Evolutionary conservation across 2,113 vertebrate species (phyloP), one percentile per base, ranked within the genome.

Genomic region (Cacatua alba): DNA sequence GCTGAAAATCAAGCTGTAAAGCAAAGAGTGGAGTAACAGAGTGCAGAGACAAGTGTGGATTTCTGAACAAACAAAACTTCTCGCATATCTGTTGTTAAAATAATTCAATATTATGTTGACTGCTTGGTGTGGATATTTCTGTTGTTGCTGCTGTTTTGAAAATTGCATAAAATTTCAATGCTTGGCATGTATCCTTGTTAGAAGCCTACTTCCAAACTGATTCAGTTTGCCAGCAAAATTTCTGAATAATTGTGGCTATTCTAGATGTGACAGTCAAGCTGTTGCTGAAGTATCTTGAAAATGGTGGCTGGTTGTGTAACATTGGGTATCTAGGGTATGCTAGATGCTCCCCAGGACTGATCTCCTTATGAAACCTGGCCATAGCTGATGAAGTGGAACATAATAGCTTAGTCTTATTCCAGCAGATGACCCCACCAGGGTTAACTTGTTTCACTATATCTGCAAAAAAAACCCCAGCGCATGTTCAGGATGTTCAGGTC

Each of bases 171-270:
- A 88, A 57, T 80, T 26, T 70, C 49, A 88, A 9, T 77, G 71
- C 28, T 81, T 88, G 53, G 35, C 51, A 49, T 19, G 19, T 82
- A 8, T 82, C 25, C 65, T 82, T 60, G 35, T 81, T 48, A 81
- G 48, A 93, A 67, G 48, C 33, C 31, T 89, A 8, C 29, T 82
- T 68, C 62, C 39, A 81, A 77, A 90, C 8, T 23, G 35, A 59
- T 48, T 49, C 6, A 4, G 64, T 89, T 89, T 95, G 78, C 75
- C 88, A 92, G 86, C 65, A 96, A 59, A 79, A 60, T 29, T 82
- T 79, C 37, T 78, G 20, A 53, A 82, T 23, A 63, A 51, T 2
- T 67, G 46, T 96, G 94, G 97, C 92, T 97, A 91, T 96, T 97
- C 94, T 72, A 69, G 94, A 94, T 77, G 86, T 87, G 95, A 93